Percentiles rank a stretch among this genome's conserved stretches.
Conservation (phyloP, 2,888 invertebrate species). For the Latrodectus hesperus region DNA sequence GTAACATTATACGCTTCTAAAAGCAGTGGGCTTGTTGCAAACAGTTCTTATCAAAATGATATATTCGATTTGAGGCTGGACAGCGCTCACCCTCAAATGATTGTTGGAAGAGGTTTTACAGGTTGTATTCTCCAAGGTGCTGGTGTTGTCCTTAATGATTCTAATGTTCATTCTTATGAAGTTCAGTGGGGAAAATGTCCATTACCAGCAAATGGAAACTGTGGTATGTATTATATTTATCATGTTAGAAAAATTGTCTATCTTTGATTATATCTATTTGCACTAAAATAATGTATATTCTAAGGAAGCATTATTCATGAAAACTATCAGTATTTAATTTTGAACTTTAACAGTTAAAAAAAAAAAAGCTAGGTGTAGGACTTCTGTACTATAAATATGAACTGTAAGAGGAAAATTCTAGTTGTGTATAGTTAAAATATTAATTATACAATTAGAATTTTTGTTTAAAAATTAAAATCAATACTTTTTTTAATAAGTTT, state of each 20-base stretch:
- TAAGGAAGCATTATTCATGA: no score
- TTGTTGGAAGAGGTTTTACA: conserved; percentile 86
- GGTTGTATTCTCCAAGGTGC: conserved; percentile 91
- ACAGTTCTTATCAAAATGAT: conserved; percentile 46
- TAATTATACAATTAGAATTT: no score
- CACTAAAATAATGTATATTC: no score
- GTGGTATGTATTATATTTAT: conserved; percentile 81
- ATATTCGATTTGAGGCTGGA: conserved; percentile 63
- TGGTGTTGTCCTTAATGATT: conserved; percentile 82
- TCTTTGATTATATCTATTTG: no score
- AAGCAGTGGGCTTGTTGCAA: conserved; percentile 58
- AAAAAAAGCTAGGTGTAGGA: no score
- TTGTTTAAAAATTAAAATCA: no score
- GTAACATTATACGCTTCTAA: conserved; percentile 58
- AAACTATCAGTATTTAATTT: no score
- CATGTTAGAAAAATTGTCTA: background rate
- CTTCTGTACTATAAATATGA: no score
- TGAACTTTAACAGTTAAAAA: no score
- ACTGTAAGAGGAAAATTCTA: no score
- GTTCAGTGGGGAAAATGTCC: conserved; percentile 86
- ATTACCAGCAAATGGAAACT: conserved; percentile 85
- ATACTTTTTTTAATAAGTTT: no score
- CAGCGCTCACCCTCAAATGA: conserved; percentile 75
- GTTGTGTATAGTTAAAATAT: no score
- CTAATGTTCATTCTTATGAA: conserved; percentile 75